Evolutionary conservation across 2,888 invertebrate species (phyloP), one percentile per base, ranked within the genome.

Genomic region (Nymphalis urticae): DNA sequence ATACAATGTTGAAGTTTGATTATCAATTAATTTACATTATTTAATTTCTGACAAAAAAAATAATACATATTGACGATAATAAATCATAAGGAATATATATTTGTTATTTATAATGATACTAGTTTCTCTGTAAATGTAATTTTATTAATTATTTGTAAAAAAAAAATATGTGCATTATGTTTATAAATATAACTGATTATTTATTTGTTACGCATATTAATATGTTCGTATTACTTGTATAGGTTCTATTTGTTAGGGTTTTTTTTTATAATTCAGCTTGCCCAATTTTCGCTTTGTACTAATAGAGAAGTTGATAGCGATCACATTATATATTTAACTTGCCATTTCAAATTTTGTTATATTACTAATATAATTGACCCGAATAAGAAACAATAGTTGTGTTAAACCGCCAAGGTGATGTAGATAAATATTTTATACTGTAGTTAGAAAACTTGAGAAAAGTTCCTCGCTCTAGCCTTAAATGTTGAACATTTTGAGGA

Each of bases 171-270:
- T 69, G 76, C 60, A 69, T 81, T 84, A 82, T 77, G 75, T 78
- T 83, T 77, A 79, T 82, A 78, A 81, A 81, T 80, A 79, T 84
- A 82, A 75, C 59, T 73, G 63, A 82, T 84, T 86, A 90, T 90
- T 90, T 87, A 88, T 88, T 88, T 82, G 73, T 79, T 80, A 80
- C 70, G 72, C 75, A 73, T 83, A 82, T 77, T 75, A 78, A 75
- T 56, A 76, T 78, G 80, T 83, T 82, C 79, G 79, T 82, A 83
- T 80, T 82, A 76, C 79, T 77, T 80, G 75, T 80, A 77, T 84
- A 82, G 78, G 72, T 74, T 66, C 24, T 68, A 53, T 58, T 64
- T 51, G 64, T 58, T 66, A 62, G 47, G 24, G 64, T 60, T 48
- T 65, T 68, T 64, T 36, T 56, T 50, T 27, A 19, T 66, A 62